A percentile compares a stretch with the other conserved stretches of the same genome.
These are phyloP conservation scores for Pelmatolapia mariae DNA, from an alignment of 2,113 vertebrate species.

Conservation along the genomic window DNA sequence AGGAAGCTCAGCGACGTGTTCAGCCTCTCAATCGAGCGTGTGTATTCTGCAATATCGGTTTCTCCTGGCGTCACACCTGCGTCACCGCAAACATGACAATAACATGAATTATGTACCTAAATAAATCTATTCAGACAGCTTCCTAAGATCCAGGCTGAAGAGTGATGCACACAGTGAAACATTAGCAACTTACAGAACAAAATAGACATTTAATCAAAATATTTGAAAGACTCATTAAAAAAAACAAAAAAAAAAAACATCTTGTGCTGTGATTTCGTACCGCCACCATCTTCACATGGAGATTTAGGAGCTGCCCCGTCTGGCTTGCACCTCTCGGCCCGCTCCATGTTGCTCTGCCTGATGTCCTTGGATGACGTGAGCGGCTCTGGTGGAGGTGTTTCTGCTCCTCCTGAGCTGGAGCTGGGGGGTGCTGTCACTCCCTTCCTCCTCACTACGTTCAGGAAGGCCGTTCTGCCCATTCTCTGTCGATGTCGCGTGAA, in stretches of 20 bases:
- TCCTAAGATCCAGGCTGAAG: not conserved
- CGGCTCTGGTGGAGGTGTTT: constrained; percentile 58
- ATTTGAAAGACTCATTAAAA: not conserved
- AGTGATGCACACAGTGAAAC: not conserved
- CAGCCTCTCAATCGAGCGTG: constrained; percentile 89
- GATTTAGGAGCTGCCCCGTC: constrained; percentile 79
- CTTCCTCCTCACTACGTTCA: constrained; percentile 91
- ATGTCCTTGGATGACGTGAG: constrained; percentile 1
- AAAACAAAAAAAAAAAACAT: not conserved
- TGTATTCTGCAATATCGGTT: constrained; percentile 86
- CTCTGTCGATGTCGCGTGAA: constrained; percentile 91
- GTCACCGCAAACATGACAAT: not conserved
- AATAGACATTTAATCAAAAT: not conserved
- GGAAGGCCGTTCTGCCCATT: constrained; percentile 95
- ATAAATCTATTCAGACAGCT: not conserved
- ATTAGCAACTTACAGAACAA: not conserved
- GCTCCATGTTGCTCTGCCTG: constrained; percentile 23
- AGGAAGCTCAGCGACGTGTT: constrained; percentile 89
- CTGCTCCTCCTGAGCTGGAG: constrained; percentile 73
- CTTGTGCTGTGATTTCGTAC: constrained; percentile 11
- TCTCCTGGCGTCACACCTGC: constrained; percentile 67
- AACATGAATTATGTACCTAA: not conserved
- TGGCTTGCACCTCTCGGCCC: constrained; percentile 66
- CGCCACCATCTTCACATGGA: constrained; percentile 80
- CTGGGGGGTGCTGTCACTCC: constrained; percentile 79